These are phyloP conservation scores for Pycnomerus fuliginosus DNA, from an alignment of 2,888 invertebrate genomes.

Conservation along the genomic window DNA sequence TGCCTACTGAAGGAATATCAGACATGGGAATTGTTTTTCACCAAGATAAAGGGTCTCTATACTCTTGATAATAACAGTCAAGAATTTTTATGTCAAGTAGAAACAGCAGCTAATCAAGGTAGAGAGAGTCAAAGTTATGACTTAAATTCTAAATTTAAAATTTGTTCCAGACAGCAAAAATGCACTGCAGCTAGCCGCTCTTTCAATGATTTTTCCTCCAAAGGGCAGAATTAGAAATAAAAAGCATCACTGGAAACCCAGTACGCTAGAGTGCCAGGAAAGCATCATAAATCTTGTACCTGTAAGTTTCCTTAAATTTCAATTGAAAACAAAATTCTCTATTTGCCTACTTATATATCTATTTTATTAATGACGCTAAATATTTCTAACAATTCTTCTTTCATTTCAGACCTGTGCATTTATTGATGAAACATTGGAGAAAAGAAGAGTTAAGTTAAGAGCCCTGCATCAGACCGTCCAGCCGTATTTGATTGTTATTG, in stretches of 20 bases:
- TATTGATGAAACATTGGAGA: neutral
- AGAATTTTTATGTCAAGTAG: neutral
- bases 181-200: neutral
- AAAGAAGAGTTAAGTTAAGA: neutral
- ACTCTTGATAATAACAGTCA: neutral
- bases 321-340: neutral
- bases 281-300: neutral
- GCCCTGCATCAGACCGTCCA: neutral
- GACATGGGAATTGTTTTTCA: neutral
- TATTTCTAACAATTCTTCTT: no score
- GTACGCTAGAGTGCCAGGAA: neutral
- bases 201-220: conserved; percentile 1
- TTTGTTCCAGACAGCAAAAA: neutral
- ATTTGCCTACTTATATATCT: no score
- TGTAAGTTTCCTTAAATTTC: conserved; percentile 1
- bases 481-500: conserved; percentile 3
- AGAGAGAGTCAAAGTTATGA: neutral
- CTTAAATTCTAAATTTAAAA: neutral
- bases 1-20: no score
- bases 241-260: conserved; percentile 3
- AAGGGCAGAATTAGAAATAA: neutral
- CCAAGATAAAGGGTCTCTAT: conserved; percentile 1
- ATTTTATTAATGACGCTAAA: no score
- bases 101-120: neutral
- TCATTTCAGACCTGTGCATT: neutral